Evolutionary conservation across 2,797 vertebrate genomes (phyloP).

Genomic region (Anguilla anguilla): DNA sequence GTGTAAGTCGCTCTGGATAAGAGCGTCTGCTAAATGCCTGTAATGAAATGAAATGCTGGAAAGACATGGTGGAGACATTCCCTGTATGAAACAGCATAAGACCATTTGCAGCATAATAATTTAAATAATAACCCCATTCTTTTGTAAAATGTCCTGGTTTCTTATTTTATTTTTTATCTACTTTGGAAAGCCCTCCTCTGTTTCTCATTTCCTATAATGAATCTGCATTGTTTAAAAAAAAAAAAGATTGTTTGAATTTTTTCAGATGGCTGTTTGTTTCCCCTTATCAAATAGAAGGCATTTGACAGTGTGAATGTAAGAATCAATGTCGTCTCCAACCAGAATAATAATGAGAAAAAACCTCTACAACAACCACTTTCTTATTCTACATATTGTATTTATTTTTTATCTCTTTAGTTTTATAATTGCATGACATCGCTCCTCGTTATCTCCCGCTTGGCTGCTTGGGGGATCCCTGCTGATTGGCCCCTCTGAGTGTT

Average conservation of each 20-base stretch:
- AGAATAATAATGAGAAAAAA: background rate
- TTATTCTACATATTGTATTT: background rate
- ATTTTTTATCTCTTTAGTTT: background rate
- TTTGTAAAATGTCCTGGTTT: background rate
- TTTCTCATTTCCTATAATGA: background rate
- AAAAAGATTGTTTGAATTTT: background rate
- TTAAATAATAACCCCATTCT: background rate
- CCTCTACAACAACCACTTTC: background rate
- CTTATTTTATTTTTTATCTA: background rate
- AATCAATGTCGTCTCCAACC: background rate
- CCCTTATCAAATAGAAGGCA: background rate
- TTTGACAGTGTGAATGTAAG: background rate
- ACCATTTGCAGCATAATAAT: background rate
- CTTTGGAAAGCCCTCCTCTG: background rate
- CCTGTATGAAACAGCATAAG: background rate
- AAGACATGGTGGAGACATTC: background rate
- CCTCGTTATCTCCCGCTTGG: background rate
- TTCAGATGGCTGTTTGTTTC: background rate
- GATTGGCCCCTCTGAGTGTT: background rate
- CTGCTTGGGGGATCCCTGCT: background rate
- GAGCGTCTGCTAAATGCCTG: no score
- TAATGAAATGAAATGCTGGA: no score
- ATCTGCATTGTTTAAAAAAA: background rate
- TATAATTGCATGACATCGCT: background rate
- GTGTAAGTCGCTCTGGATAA: no score